Evolutionary conservation across 1,140 invertebrate genomes (phyloP).

Genomic region (Arctopsyche grandis): DNA sequence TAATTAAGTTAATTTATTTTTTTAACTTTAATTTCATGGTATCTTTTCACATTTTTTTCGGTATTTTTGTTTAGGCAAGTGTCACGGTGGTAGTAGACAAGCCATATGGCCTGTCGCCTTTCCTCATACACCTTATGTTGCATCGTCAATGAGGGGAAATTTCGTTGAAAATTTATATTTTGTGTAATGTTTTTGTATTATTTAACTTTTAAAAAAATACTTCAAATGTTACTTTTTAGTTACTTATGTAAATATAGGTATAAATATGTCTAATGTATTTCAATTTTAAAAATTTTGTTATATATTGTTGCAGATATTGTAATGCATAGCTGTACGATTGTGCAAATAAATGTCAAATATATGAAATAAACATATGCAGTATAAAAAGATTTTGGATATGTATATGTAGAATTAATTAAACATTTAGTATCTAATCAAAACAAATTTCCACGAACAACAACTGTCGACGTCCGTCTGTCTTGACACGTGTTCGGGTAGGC

Average conservation of each 20-base stretch:
- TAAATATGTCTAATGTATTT: too few species aligned
- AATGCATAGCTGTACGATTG: too few species aligned
- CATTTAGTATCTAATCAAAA: too few species aligned
- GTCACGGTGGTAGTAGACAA: conserved; percentile 27
- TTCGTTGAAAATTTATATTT: conserved; percentile 7
- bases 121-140: conserved; percentile 42
- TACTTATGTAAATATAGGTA: too few species aligned
- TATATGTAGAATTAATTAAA: too few species aligned
- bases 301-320: too few species aligned
- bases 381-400: too few species aligned
- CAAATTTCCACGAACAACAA: conserved; percentile 25
- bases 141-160: conserved; percentile 22
- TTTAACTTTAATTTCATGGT: background rate
- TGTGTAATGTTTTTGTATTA: background rate
- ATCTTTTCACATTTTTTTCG: conserved; percentile 32
- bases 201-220: too few species aligned
- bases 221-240: too few species aligned
- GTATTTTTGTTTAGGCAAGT: conserved; percentile 34
- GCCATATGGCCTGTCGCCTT: conserved; percentile 44
- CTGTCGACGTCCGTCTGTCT: conserved; percentile 43
- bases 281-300: too few species aligned
- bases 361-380: too few species aligned
- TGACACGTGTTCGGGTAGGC: conserved; percentile 48
- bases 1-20: background rate
- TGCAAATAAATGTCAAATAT: too few species aligned